Percentiles rank a stretch among this genome's conserved stretches.
Evolutionary conservation across 2,113 vertebrate species (phyloP).

Genomic region (Bos taurus): ARS-UCD2.0 NW_020192292.1:8634001-8634500

Average conservation of each 20-base stretch:
- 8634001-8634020: slow-evolving; percentile 22
- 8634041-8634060: slow-evolving; percentile 17
- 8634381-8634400: not conserved
- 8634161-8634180: not conserved
- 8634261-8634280: not conserved
- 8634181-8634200: slow-evolving; percentile 31
- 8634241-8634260: slow-evolving; percentile 16
- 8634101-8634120: slow-evolving; percentile 28
- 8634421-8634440: not conserved
- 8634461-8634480: not conserved
- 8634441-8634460: slow-evolving; percentile 29
- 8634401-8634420: not conserved
- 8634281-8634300: not conserved
- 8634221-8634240: slow-evolving; percentile 74
- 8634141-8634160: not conserved
- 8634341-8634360: not conserved
- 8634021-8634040: not conserved
- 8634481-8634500: not conserved
- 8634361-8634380: not conserved
- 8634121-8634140: slow-evolving; percentile 22
- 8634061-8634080: slow-evolving; percentile 35
- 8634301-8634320: not conserved
- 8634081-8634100: slow-evolving; percentile 31
- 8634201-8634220: slow-evolving; percentile 39
- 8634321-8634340: not conserved